Base-by-base conservation (phyloP, 2,888 invertebrate genomes). In the Andrena praecox region DNA sequence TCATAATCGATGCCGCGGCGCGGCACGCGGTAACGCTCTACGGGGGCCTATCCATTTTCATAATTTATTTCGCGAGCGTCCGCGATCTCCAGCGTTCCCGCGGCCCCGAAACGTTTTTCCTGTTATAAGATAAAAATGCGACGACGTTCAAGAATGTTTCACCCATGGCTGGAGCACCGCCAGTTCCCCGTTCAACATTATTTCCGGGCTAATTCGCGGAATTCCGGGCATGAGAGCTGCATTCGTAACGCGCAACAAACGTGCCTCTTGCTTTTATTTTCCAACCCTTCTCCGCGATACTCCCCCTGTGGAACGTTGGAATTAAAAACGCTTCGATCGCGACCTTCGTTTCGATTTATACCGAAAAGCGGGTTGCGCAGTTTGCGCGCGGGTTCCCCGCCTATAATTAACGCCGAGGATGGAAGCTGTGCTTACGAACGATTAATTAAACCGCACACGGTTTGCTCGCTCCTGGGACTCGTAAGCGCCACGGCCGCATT, bases 361-460 rank as follows among this genome's bases (percentile, higher is more conserved):
- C 52, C 63, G 10, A 27, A 8, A 64, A 31, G 68, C 54, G 52
- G 67, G 52, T n/a, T 42, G 52, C 48, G 29, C 56, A 62, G 52
- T 64, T 54, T 52, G 72, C 71, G 33, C 74, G 27, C 48, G 31
- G 31, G 31, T 35, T 71, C 33, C 35, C 71, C 67, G 33, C 33
- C 56, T 75, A 71, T 82, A 80, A 85, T 85, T 85, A 85, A 85
- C 83, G 77, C 64, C 59, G 66, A 31, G 73, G 69, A 77, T 82
- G 76, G 73, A 68, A 73, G 74, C 76, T 80, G 85, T 76, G 70
- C 82, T 85, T 81, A 74, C 86, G 70, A 80, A 83, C 86, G 86
- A 86, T 86, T 86, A 86, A 86, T 86, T 86, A 86, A 86, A 86
- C 83, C 86, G 86, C 83, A 83, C 76, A 80, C 86, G 60, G 72